Conservation (phyloP, 2,113 vertebrate genomes). For the Oplegnathus fasciatus region DNA sequence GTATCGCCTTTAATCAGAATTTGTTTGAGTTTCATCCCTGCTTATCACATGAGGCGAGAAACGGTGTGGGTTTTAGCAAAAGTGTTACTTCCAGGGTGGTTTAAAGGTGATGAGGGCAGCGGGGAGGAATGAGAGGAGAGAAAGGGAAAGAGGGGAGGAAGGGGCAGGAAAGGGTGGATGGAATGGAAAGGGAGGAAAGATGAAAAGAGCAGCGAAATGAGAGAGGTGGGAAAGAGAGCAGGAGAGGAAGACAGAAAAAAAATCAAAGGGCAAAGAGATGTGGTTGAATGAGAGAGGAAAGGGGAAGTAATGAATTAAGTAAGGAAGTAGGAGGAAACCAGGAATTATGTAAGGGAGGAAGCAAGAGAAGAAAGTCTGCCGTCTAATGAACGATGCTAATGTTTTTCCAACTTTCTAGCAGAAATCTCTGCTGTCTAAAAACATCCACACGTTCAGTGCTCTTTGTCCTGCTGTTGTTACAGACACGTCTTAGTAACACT, state of each 20-base stretch:
- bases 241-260: too few species aligned
- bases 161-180: not conserved
- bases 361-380: not conserved
- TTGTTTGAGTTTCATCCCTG: slow-evolving; percentile 18
- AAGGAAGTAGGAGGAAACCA: not conserved
- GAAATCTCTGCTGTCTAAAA: not conserved
- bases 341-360: not conserved
- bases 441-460: not conserved
- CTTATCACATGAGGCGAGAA: not conserved
- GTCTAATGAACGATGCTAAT: not conserved
- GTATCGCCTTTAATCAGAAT: slow-evolving; percentile 40
- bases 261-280: not conserved
- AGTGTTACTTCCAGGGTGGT: not conserved
- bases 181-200: not conserved
- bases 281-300: not conserved
- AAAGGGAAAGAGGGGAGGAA: too few species aligned
- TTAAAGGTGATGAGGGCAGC: slow-evolving; percentile 9
- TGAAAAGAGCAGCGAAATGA: not conserved
- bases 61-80: not conserved
- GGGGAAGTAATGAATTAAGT: slow-evolving; percentile 4
- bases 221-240: not conserved
- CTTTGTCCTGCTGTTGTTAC: too few species aligned
- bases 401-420: not conserved
- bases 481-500: too few species aligned
- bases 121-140: not conserved